Evolutionary conservation across 1,140 invertebrate genomes (phyloP), one percentile per base, ranked within the genome.

Genomic region (Heliconius melpomene): DNA sequence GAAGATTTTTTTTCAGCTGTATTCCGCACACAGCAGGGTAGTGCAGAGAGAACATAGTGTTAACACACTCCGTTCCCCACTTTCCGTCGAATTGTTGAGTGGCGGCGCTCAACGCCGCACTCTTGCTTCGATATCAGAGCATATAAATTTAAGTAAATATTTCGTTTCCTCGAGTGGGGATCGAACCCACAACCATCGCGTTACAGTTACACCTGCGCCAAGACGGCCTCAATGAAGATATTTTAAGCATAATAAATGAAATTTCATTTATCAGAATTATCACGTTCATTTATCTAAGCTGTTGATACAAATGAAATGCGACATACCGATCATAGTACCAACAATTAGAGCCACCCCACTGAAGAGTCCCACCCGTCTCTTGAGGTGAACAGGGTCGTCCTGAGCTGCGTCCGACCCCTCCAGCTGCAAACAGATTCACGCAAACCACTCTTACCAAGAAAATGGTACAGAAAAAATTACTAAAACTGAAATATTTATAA

Each of bases 261-360:
- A 5, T n/a, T n/a, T 54, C 6, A n/a, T n/a, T 54, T 20, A 1
- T 54, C 20, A n/a, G 52, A 54, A 6, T 6, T 7, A n/a, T 54
- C 20, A 46, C 3, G 40, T n/a, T 54, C 7, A 18, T 16, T 0
- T 2, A 0, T 54, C 7, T 54, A n/a, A 54, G 1, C 3, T 18
- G 1, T 36, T 13, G 16, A 75, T 7, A 20, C 29, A 57, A 20
- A 38, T 13, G n/a, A 9, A 16, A 5, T 46, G 40, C 6, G n/a
- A 77, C 94, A 95, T 93, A 97, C 97, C 98, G 87, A 98, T 98
- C 98, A 98, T 98, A 82, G 98, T 98, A 89, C 98, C 98, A 87
- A 98, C 98, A 95, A 98, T 98, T 98, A 98, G 96, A 98, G 98
- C 98, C 97, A 98, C 98, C 97, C 98, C 98, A 98, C 98, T 98